Evolutionary conservation across 2,888 invertebrate species (phyloP), one percentile per base, ranked within the genome.

Genomic region (Bellardia pandia): DNA sequence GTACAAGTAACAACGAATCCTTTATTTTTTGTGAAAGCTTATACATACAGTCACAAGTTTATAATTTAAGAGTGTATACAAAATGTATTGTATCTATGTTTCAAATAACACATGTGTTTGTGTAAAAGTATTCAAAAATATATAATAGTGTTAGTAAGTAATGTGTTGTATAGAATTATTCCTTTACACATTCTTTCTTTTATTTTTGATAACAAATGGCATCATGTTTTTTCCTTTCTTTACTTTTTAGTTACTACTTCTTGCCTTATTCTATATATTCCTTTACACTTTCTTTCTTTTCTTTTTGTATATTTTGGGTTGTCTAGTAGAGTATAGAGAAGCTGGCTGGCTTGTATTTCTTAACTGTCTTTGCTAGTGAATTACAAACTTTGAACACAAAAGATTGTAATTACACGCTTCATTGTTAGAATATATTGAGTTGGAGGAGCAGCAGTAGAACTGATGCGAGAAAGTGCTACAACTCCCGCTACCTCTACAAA

Each of bases 381-480:
- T 86, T 86, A 86, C 82, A 83, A 79, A 85, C 79, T 86, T 85
- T 82, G 84, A 71, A 81, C 86, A 86, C 91, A 91, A 90, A 91
- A 91, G 92, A 92, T 92, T 93, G 92, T 93, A 93, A 93, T 93
- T 93, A 93, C 93, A 93, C 92, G 93, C 93, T 93, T 92, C 92
- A 93, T 93, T 93, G 92, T 92, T 92, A 91, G 90, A 90, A 82
- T 74, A 69, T 75, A 69, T 77, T 71, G 69, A 81, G 45, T n/a
- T 60, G 58, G 58, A 77, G 81, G 71, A 56, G 48, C 42, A 60
- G 60, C 4, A 48, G 53, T 40, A 33, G 23, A 14, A n/a, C 23
- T 40, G 40, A 42, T 33, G 40, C 45, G 53, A 72, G 45, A 74
- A n/a, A 68, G 58, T 68, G 37, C 48, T 51, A 68, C 5, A 81